Conservation (phyloP, 1,140 invertebrate genomes). For the Paramacrobiotus metropolitanus region DNA sequence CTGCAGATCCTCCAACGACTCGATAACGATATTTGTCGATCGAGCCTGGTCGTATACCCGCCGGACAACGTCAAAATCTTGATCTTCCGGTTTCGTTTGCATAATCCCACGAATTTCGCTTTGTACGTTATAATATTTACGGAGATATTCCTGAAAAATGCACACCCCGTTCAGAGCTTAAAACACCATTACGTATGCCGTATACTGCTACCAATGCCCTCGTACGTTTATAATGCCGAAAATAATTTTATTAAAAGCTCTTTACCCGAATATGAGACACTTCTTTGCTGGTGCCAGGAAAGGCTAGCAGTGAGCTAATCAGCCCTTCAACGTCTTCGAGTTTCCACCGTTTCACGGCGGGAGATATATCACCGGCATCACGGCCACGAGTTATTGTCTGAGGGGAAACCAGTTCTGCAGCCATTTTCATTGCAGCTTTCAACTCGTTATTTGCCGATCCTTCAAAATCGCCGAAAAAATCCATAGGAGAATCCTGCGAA, state of each 20-base stretch:
- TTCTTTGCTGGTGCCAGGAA: not conserved
- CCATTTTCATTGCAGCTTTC: slow-evolving; percentile 2
- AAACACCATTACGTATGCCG: too few relatives aligned
- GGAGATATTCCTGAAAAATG: not conserved
- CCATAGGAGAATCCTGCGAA: not conserved
- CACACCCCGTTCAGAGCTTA: too few relatives aligned
- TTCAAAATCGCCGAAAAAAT: not conserved
- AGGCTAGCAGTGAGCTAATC: not conserved
- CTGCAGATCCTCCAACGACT: not conserved
- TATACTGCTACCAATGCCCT: too few relatives aligned
- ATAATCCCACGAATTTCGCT: not conserved
- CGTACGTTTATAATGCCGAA: too few relatives aligned
- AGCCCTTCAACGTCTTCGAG: not conserved
- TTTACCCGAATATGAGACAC: not conserved
- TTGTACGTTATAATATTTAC: not conserved
- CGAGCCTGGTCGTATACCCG: slow-evolving; percentile 1
- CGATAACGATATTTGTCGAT: not conserved
- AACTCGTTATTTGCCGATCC: not conserved
- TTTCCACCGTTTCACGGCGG: not conserved
- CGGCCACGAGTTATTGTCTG: not conserved
- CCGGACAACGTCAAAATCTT: not conserved
- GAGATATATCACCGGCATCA: not conserved
- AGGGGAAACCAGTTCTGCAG: not conserved
- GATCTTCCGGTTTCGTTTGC: not conserved
- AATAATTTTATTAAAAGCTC: too few relatives aligned